Conservation (phyloP, 2,797 vertebrate genomes). For the Schizothorax lantsangensis region DNA sequence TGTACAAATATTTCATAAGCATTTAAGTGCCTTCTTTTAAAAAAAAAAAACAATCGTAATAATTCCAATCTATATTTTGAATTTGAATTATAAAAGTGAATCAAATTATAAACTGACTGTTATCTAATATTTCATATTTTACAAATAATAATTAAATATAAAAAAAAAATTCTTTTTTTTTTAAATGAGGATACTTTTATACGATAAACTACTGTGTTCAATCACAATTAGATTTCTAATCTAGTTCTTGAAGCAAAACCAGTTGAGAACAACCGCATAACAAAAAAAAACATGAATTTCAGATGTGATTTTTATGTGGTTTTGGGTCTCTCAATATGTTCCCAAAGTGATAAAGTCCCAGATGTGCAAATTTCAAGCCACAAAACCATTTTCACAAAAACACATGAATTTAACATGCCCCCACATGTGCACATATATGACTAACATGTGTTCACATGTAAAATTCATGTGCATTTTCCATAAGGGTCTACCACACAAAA, state of each 20-base stretch:
- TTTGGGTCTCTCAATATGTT: neutral
- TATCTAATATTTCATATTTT: neutral
- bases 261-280: neutral
- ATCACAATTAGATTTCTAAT: neutral
- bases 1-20: neutral
- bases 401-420: constrained; percentile 1
- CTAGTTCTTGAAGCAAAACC: neutral
- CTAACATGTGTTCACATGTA: constrained; percentile 25
- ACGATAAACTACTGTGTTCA: neutral
- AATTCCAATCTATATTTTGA: neutral
- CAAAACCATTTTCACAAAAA: constrained; percentile 2
- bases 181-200: neutral
- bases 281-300: neutral
- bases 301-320: neutral
- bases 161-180: neutral
- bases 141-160: neutral
- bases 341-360: neutral
- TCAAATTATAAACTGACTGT: neutral
- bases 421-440: constrained; percentile 5
- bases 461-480: constrained; percentile 22
- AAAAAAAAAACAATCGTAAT: neutral
- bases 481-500: neutral
- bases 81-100: neutral
- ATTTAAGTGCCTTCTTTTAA: neutral
- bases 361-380: neutral